Evolutionary conservation across 1,140 invertebrate species (phyloP), one percentile per base, ranked within the genome.

Genomic region (Euura saliciscinereae): DNA sequence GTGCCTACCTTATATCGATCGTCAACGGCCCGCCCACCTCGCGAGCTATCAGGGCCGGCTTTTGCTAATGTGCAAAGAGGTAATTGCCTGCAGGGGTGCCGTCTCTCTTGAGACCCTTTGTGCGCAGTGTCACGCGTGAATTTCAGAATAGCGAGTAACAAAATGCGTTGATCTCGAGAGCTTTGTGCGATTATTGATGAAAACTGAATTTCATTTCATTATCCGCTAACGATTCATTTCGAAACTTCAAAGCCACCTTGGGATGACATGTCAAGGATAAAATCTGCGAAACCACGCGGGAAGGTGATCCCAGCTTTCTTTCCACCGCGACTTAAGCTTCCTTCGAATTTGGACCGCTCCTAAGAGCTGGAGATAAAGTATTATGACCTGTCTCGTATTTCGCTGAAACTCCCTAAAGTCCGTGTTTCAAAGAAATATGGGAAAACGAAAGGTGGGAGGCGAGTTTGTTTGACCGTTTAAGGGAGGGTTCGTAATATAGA

Each of bases 51-150:
- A 59, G 51, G 51, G 51, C 51, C 51, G 13, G 51, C 51, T 59
- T 28, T 59, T 59, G 51, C 51, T 59, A 59, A 59, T 59, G 51
- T 59, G 51, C 51, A 59, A 59, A 59, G 51, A 59, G 51, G 51
- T 59, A 59, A 59, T 59, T 59, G 51, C 51, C 51, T 59, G 51
- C 51, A 59, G 51, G 51, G 51, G 51, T 59, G 51, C 51, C 51
- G 13, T 11, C 51, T 59, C 51, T 59, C 51, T n/a, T n/a, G 51
- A 59, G 51, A 59, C 51, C 51, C 51, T 59, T 59, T 59, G 51
- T 59, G 51, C 51, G 51, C 3, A 59, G 51, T 8, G 51, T 4
- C 51, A 59, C 51, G 51, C 10, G 13, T 59, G 51, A 59, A 59
- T 59, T 59, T 59, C 51, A 59, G 51, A 59, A 59, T 59, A 11